Evolutionary conservation across 2,113 vertebrate species (phyloP).

Genomic region (Sterrhoptilus dennistouni): DNA sequence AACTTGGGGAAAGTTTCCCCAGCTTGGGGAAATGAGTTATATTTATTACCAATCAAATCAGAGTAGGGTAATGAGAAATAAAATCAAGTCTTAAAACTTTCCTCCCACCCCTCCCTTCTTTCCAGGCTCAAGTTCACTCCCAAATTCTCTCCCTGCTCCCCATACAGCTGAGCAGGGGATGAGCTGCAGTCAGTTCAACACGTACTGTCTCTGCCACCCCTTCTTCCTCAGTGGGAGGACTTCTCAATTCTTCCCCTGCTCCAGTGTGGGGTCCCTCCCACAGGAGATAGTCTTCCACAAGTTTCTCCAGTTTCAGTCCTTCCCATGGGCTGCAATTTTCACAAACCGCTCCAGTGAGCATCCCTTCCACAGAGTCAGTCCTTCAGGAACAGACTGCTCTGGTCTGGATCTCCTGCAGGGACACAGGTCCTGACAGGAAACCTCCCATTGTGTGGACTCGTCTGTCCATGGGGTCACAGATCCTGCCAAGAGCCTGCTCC

Average conservation of each 20-base stretch:
- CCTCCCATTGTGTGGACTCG: not conserved
- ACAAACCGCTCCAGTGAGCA: not conserved
- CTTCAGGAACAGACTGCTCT: not conserved
- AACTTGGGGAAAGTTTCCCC: not conserved
- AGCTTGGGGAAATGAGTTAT: not conserved
- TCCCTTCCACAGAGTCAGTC: not conserved
- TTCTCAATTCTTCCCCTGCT: not conserved
- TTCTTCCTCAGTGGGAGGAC: not conserved
- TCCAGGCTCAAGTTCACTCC: not conserved
- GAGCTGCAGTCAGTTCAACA: not conserved
- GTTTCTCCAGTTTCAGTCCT: not conserved
- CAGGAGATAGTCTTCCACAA: not conserved
- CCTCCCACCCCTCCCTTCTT: not conserved
- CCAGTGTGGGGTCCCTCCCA: rapidly evolving
- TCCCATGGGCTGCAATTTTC: rapidly evolving
- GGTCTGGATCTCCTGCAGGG: not conserved
- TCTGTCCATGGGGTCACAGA: not conserved
- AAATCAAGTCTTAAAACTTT: not conserved
- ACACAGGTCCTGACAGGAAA: not conserved
- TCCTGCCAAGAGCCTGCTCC: not conserved
- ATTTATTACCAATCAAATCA: not conserved
- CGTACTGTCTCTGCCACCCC: rapidly evolving
- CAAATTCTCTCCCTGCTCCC: not conserved
- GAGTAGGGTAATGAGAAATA: not conserved
- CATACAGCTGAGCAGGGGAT: not conserved